phyloP scores from a whole-genome alignment of 1,140 invertebrate species.

The Neuroterus valhalla region DNA sequence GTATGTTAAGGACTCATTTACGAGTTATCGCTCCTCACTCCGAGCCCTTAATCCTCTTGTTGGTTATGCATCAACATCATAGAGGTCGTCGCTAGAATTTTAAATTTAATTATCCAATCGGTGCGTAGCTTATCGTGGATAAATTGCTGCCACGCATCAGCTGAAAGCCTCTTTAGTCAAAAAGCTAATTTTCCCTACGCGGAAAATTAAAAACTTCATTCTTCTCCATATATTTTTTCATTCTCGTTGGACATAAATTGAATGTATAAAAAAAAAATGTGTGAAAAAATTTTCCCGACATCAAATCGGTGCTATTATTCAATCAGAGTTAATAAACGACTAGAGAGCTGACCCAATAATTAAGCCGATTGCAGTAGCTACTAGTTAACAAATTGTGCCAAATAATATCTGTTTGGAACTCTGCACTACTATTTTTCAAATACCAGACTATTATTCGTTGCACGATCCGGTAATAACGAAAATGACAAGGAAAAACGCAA shows the following conservation, averaged over 20 bases:
- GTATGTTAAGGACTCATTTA: background rate
- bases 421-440: background rate
- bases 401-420: slow-evolving; percentile 24
- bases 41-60: background rate
- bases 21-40: background rate
- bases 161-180: slow-evolving; percentile 22
- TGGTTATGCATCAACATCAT: background rate
- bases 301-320: background rate
- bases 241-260: background rate
- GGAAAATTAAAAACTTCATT: background rate
- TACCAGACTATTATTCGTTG: background rate
- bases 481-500: slow-evolving; percentile 13
- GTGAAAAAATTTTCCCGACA: background rate
- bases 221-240: too few species aligned
- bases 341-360: slow-evolving; percentile 12
- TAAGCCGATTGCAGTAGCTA: background rate
- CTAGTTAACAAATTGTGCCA: slow-evolving; percentile 3
- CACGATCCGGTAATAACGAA: slow-evolving; percentile 9
- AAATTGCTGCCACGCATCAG: background rate
- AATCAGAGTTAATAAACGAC: slow-evolving; percentile 12
- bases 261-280: background rate
- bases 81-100: background rate
- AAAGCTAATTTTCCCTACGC: slow-evolving; percentile 1
- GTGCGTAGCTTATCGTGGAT: slow-evolving; percentile 15
- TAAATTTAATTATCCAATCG: slow-evolving; percentile 8